Conservation (phyloP, 2,113 vertebrate species). For the Thamnaconus septentrionalis region DNA sequence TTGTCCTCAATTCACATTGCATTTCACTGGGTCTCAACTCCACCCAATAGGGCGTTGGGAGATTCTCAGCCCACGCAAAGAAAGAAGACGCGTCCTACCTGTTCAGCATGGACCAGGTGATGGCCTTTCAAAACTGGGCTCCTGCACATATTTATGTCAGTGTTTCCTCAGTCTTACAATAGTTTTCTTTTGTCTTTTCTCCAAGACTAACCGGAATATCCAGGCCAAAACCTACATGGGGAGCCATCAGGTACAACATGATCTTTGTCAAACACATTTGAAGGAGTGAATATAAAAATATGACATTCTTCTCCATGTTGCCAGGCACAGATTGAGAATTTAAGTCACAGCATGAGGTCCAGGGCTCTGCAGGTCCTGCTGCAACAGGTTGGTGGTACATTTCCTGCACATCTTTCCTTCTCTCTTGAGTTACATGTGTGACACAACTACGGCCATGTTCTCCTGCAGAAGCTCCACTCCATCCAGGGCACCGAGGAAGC, state of each 20-base stretch:
- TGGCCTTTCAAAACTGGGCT: background rate
- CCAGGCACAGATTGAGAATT: constrained; percentile 5
- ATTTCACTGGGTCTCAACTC: too few relatives aligned
- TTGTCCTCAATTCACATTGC: too few relatives aligned
- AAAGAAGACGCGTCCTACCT: background rate
- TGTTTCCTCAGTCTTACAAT: too few relatives aligned
- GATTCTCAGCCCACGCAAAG: too few relatives aligned
- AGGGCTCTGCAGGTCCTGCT: background rate
- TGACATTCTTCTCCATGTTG: background rate
- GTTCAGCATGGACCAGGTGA: constrained; percentile 4
- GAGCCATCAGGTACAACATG: constrained; percentile 20
- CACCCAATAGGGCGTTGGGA: too few relatives aligned
- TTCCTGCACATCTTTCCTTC: background rate
- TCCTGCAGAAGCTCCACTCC: constrained; percentile 36
- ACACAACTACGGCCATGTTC: too few relatives aligned
- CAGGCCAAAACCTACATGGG: background rate
- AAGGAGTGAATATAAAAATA: background rate
- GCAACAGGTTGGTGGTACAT: constrained; percentile 21
- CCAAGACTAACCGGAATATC: background rate
- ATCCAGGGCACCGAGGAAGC: constrained; percentile 7
- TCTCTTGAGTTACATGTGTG: background rate
- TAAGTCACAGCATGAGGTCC: background rate
- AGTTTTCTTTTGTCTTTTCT: background rate
- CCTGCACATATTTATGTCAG: background rate
- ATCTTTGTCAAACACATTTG: too few relatives aligned